Conservation (phyloP, 2,113 vertebrate genomes). For the Arizona elegans region DNA sequence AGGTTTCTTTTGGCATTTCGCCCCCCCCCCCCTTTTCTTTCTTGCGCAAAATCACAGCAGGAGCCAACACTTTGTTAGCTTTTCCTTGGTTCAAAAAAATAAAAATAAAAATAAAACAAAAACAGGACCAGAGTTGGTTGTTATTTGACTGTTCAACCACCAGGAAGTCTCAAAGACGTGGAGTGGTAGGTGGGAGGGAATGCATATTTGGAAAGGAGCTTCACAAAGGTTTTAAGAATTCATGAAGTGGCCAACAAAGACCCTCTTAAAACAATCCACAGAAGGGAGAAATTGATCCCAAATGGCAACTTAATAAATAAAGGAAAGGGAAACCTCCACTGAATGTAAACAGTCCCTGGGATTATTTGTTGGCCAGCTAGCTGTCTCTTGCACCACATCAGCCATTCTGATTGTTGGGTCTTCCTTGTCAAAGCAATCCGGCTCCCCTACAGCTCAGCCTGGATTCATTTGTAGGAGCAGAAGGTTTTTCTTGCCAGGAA, state of each 20-base stretch:
- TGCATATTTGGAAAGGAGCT: neutral
- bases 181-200: neutral
- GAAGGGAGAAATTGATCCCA: slow-evolving; percentile 41
- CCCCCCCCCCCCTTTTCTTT: neutral
- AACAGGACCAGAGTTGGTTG: neutral
- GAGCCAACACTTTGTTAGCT: neutral
- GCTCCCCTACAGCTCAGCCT: slow-evolving; percentile 45
- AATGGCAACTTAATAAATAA: slow-evolving; percentile 49
- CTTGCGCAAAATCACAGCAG: neutral
- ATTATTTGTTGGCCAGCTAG: slow-evolving; percentile 59
- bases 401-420: slow-evolving; percentile 50
- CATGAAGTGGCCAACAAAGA: slow-evolving; percentile 19
- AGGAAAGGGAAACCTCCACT: slow-evolving; percentile 41
- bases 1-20: neutral
- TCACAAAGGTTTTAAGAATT: neutral
- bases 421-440: slow-evolving; percentile 56
- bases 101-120: too few species aligned
- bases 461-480: slow-evolving; percentile 43
- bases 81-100: neutral
- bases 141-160: neutral
- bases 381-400: slow-evolving; percentile 52
- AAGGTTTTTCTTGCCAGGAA: neutral
- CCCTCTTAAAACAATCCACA: slow-evolving; percentile 32
- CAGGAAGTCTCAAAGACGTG: neutral
- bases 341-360: slow-evolving; percentile 53